Percentiles rank a stretch among this genome's conserved stretches.
Evolutionary conservation across 2,888 invertebrate genomes (phyloP).

Genomic region (Bimastos eiseni): DNA sequence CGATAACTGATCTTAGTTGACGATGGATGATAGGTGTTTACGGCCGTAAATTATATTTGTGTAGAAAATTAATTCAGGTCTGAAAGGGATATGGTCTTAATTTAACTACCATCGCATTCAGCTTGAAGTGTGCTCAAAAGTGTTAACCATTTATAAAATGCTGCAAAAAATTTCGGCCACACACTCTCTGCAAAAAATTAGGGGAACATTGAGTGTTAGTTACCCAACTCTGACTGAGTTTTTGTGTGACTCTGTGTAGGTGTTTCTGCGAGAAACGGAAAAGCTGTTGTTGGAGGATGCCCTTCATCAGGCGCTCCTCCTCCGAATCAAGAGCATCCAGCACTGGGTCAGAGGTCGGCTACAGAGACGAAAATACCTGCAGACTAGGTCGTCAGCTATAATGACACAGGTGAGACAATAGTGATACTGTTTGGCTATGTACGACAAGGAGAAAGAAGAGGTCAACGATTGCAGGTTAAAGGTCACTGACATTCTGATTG

Average conservation of each 20-base stretch:
- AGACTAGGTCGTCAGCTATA: conserved; percentile 74
- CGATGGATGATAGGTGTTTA: too few species aligned
- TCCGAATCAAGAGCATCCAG: conserved; percentile 87
- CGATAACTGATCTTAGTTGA: too few species aligned
- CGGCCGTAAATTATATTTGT: too few species aligned
- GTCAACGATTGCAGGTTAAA: not conserved
- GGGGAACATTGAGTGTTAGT: not conserved
- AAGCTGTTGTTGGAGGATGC: conserved; percentile 88
- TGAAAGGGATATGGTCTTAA: too few species aligned
- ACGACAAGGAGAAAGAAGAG: not conserved
- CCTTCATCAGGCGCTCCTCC: conserved; percentile 90
- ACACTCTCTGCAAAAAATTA: not conserved
- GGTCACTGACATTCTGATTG: not conserved
- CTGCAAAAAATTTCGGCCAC: too few species aligned
- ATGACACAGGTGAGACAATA: conserved; percentile 70
- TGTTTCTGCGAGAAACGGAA: conserved; percentile 90
- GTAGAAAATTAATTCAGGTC: too few species aligned
- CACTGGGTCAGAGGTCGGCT: conserved; percentile 84
- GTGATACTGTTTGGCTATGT: not conserved
- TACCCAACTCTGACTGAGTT: too few species aligned
- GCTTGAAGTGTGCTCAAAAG: too few species aligned
- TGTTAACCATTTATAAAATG: too few species aligned
- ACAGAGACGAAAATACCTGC: conserved; percentile 77
- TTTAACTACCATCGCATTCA: too few species aligned
- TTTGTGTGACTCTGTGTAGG: conserved; percentile 48